These are phyloP conservation scores for Ferdinandea cuprea DNA, from an alignment of 2,888 invertebrate species.

Conservation along the genomic window DNA sequence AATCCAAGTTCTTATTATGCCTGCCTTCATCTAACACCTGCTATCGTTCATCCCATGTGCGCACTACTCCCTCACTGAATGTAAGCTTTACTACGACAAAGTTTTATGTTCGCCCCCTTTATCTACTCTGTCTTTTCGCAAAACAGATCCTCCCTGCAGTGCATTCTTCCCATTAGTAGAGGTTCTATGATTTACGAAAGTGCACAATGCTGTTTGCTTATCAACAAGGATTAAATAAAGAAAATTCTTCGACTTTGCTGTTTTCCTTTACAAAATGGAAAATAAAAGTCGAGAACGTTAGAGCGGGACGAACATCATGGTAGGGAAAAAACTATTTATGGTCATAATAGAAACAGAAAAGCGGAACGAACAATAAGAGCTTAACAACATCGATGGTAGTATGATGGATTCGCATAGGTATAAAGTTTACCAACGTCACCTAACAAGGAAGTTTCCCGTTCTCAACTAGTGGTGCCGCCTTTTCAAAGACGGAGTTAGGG, in stretches of 20 bases:
- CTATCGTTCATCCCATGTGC: conserved; percentile 43
- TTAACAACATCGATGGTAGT: conserved; percentile 43
- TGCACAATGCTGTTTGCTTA: conserved; percentile 69
- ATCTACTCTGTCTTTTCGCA: conserved; percentile 1
- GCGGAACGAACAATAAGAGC: conserved; percentile 35
- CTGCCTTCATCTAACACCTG: conserved; percentile 53
- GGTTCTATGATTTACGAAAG: conserved; percentile 66
- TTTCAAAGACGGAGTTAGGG: not conserved
- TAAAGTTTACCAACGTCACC: conserved; percentile 34
- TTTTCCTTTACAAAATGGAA: conserved; percentile 18
- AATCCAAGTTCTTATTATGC: conserved; percentile 38
- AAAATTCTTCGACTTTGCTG: conserved; percentile 49
- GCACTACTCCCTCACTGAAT: conserved; percentile 24
- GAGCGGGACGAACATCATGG: not conserved
- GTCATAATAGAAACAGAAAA: conserved; percentile 25
- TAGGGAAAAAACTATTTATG: conserved; percentile 20
- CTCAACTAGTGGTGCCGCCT: not conserved
- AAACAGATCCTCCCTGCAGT: conserved; percentile 12
- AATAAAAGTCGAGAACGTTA: not conserved
- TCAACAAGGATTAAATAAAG: conserved; percentile 67
- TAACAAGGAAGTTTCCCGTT: conserved; percentile 7
- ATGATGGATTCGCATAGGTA: conserved; percentile 42
- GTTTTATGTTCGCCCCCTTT: conserved; percentile 19
- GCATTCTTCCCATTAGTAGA: conserved; percentile 54
- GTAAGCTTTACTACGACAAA: conserved; percentile 47